Evolutionary conservation across 2,888 invertebrate genomes (phyloP).

Genomic region (Xanthia icteritia): DNA sequence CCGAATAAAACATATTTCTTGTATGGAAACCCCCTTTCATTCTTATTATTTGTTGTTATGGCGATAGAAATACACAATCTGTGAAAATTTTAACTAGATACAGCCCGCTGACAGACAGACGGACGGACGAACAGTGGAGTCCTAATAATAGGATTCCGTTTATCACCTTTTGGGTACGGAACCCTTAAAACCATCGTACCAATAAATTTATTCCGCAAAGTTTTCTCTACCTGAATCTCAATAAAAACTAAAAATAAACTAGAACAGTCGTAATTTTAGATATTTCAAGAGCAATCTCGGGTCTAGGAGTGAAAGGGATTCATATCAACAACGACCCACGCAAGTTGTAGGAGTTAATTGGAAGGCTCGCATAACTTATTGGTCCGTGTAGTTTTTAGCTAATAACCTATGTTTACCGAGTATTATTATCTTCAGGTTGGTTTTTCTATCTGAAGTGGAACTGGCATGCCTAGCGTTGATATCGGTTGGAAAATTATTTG

Average conservation of each 20-base stretch:
- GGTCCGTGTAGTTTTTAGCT: conserved; percentile 36
- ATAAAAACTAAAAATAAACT: neutral
- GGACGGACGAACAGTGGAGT: too few species aligned
- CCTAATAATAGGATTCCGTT: too few species aligned
- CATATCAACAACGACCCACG: conserved; percentile 41
- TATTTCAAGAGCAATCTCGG: conserved; percentile 34
- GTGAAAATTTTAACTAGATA: too few species aligned
- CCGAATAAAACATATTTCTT: too few species aligned
- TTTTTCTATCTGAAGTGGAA: conserved; percentile 6
- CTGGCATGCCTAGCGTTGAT: neutral
- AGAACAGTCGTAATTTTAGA: conserved; percentile 22
- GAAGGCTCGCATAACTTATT: conserved; percentile 58
- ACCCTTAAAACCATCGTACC: too few species aligned
- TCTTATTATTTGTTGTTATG: too few species aligned
- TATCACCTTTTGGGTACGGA: too few species aligned
- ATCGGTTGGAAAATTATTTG: neutral
- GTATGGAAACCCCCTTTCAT: too few species aligned
- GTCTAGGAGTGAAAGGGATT: conserved; percentile 21
- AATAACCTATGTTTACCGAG: conserved; percentile 27
- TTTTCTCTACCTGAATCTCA: neutral
- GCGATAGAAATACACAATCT: too few species aligned
- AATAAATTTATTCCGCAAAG: neutral
- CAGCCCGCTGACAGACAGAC: too few species aligned
- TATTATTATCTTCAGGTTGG: conserved; percentile 15
- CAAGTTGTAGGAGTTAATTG: conserved; percentile 55